Conservation (phyloP, 1,140 invertebrate genomes). For the Apis cerana region DNA sequence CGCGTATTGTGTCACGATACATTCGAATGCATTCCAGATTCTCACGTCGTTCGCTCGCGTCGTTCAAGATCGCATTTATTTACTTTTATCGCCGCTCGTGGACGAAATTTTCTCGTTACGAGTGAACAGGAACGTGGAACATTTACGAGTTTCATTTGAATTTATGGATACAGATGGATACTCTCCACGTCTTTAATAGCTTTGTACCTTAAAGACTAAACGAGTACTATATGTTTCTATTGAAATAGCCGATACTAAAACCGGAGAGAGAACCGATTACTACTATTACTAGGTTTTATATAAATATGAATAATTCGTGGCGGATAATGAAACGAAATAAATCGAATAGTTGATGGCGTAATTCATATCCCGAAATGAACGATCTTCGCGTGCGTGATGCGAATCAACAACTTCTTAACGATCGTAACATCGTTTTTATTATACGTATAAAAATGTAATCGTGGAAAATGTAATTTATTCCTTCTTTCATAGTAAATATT, state of each 20-base stretch:
- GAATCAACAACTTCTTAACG: neutral
- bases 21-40: slow-evolving; percentile 10
- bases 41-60: neutral
- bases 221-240: neutral
- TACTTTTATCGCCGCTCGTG: neutral
- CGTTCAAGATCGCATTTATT: neutral
- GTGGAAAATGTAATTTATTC: neutral
- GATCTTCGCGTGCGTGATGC: too few relatives aligned
- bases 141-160: neutral
- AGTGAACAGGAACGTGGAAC: neutral
- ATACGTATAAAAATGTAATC: neutral
- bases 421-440: slow-evolving; percentile 4
- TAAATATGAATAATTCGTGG: slow-evolving; percentile 13
- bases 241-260: too few relatives aligned
- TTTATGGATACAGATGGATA: neutral
- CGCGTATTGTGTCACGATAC: neutral
- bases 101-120: neutral
- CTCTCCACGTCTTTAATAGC: neutral
- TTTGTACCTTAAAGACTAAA: neutral
- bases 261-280: neutral
- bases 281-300: too few relatives aligned
- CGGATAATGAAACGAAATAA: slow-evolving; percentile 1
- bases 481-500: neutral
- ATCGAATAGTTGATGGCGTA: neutral
- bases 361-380: neutral